Evolutionary conservation across 23 tunicate genomes (phyloP).

Genomic region (Halocynthia aurantium): DNA sequence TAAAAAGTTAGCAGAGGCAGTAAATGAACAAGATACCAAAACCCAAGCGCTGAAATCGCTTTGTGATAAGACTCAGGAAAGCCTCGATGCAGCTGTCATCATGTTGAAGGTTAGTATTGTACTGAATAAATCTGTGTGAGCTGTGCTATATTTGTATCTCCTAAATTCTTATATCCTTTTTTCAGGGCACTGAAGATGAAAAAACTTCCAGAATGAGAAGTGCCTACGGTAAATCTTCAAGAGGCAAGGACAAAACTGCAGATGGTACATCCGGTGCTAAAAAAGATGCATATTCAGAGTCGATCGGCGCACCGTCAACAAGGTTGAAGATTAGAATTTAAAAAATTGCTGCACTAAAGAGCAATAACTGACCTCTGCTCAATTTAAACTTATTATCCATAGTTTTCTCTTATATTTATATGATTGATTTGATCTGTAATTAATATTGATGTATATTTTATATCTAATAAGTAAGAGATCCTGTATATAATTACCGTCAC

Average conservation of each 20-base stretch:
- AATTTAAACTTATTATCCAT: too few species aligned
- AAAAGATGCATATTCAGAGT: constrained; percentile 47
- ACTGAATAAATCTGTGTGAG: neutral
- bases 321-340: constrained; percentile 22
- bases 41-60: neutral
- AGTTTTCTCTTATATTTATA: too few species aligned
- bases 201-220: constrained; percentile 56
- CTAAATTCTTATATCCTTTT: neutral
- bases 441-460: neutral
- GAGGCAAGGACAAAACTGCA: constrained; percentile 39
- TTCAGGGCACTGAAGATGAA: constrained; percentile 86
- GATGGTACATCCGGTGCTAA: constrained; percentile 21
- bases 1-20: neutral
- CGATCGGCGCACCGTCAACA: constrained; percentile 80
- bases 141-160: neutral
- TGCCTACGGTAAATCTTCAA: constrained; percentile 29
- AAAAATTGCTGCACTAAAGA: neutral
- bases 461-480: neutral
- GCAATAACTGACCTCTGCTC: too few species aligned
- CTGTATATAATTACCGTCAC: too few species aligned
- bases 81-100: constrained; percentile 83
- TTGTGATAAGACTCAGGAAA: constrained; percentile 28
- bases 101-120: constrained; percentile 77
- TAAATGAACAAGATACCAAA: neutral
- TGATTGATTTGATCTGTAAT: too few species aligned